phyloP scores from a whole-genome alignment of 2,797 vertebrate species.

The Dicrostonyx torquatus region DNA sequence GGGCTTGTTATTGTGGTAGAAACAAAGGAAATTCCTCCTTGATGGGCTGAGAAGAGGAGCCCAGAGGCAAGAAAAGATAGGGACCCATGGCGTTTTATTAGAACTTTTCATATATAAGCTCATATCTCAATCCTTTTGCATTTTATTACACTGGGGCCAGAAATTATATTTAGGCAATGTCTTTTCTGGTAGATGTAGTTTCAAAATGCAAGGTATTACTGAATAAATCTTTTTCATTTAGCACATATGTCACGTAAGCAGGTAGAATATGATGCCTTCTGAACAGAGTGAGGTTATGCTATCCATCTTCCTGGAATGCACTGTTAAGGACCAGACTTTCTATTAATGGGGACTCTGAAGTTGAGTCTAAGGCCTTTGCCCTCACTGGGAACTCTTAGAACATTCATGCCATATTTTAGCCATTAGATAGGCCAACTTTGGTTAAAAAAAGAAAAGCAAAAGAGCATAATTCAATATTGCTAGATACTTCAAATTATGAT shows the following conservation, averaged over 20 bases:
- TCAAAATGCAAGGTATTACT: background rate
- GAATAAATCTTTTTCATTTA: background rate
- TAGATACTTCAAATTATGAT: conserved; percentile 12
- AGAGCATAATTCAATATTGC: background rate
- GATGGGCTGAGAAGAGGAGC: background rate
- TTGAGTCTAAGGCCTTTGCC: background rate
- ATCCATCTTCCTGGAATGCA: conserved; percentile 1
- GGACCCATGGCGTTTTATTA: background rate
- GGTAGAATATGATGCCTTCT: background rate
- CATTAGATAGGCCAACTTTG: background rate
- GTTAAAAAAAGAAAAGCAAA: background rate
- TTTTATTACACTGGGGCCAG: conserved; percentile 1
- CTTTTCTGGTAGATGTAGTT: background rate
- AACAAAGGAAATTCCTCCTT: background rate
- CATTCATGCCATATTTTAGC: background rate
- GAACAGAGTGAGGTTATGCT: background rate
- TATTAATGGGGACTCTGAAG: background rate
- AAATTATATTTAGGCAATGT: background rate
- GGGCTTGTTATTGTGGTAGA: background rate
- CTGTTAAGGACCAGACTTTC: background rate
- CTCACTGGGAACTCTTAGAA: background rate
- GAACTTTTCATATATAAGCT: conserved; percentile 31
- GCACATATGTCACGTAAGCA: background rate
- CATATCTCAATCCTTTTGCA: conserved; percentile 7
- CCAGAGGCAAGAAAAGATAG: background rate